Evolutionary conservation across 2,113 vertebrate species (phyloP), one percentile per base, ranked within the genome.

Genomic region (Tonatia bakeri): DNA sequence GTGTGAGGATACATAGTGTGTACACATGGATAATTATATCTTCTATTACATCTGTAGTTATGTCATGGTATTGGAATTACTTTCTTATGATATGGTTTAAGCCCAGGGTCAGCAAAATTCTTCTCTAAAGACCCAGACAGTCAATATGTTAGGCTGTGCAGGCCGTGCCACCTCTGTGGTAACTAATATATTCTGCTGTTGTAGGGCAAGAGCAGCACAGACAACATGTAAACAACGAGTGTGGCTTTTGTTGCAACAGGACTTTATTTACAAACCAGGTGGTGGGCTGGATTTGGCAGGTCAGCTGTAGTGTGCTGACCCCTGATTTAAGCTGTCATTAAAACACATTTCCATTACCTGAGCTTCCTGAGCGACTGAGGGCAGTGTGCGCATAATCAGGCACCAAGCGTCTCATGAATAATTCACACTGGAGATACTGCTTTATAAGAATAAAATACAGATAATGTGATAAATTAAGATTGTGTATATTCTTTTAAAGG

Each of bases 381-480:
- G 90, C 43, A 87, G 69, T 64, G 38, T 84, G 61, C 83, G 45
- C 85, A 89, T 69, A 94, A 87, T 61, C 76, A 73, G 89, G 82
- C 91, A 54, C 73, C 65, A 92, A 96, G 56, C 24, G 59, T 28
- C 95, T 77, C 45, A 94, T 85, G 93, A 96, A 86, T 93, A 95
- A 95, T 96, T 95, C 76, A 94, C 88, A 91, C 10, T 50, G 81
- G 33, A 94, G 77, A 91, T 52, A 64, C 0, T 50, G 82, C 85
- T 90, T 94, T 92, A 87, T 43, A 73, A 50, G 86, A 85, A 82
- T 83, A 94, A 95, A 94, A 75, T 72, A 65, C 33, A 67, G 16
- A 33, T 33, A 89, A 77, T 64, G 50, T 67, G 75, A 87, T 83
- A 95, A 96, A 91, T 89, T 91, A 91, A 94, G 91, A 45, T 43